phyloP scores from a whole-genome alignment of 2,113 vertebrate genomes.

The Microtus oregoni region DNA sequence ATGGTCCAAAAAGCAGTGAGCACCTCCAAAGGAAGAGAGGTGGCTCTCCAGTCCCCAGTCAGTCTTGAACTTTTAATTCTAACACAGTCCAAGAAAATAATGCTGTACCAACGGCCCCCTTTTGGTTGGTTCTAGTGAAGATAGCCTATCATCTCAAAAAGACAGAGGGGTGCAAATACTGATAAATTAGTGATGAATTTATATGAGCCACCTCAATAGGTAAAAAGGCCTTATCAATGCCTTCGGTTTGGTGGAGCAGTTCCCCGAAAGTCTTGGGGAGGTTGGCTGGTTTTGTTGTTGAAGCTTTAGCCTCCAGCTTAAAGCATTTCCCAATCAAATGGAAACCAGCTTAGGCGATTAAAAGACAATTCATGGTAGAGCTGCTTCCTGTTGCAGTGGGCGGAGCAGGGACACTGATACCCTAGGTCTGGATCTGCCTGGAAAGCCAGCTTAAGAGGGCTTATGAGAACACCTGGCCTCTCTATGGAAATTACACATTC shows the following conservation, averaged over 20 bases:
- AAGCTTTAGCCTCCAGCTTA: not conserved
- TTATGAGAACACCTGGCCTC: not conserved
- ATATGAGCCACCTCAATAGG: not conserved
- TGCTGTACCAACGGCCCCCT: not conserved
- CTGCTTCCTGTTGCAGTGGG: not conserved
- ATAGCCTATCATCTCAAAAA: not conserved
- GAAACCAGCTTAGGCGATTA: not conserved
- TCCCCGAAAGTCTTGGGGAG: not conserved
- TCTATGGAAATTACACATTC: not conserved
- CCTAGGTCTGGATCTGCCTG: not conserved
- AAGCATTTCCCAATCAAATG: not conserved
- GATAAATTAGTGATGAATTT: not conserved
- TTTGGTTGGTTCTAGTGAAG: not conserved
- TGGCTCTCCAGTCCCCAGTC: not conserved
- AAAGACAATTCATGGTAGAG: not conserved
- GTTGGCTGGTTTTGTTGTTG: slow-evolving; percentile 1
- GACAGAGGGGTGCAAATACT: not conserved
- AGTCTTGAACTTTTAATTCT: not conserved
- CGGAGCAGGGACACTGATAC: not conserved
- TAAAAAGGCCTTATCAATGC: not conserved
- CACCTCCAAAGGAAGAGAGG: not conserved
- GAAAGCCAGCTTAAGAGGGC: not conserved
- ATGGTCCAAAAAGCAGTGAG: not conserved
- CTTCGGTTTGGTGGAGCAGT: not conserved
- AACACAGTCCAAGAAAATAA: not conserved